These are phyloP conservation scores for Callipepla californica DNA, from an alignment of 2,113 vertebrate species.

Conservation along the genomic window DNA sequence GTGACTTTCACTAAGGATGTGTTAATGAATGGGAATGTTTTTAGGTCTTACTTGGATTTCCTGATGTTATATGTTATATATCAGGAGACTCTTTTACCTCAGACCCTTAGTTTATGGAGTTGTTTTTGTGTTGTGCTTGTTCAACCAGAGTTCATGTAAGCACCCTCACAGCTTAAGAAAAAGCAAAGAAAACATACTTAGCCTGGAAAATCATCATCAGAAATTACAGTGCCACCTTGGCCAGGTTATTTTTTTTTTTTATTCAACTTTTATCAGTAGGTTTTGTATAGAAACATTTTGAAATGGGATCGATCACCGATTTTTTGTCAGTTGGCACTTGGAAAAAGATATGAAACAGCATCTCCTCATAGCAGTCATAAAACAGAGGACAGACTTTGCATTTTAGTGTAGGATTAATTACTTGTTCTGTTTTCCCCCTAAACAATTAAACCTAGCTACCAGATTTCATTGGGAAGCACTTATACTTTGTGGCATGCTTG, in stretches of 20 bases:
- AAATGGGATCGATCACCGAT: neutral
- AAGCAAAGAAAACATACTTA: neutral
- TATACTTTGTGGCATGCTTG: neutral
- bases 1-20: neutral
- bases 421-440: conserved; percentile 40
- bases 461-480: conserved; percentile 41
- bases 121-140: neutral
- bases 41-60: neutral
- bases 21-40: neutral
- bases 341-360: neutral
- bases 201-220: neutral
- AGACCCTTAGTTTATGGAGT: neutral
- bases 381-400: conserved; percentile 7
- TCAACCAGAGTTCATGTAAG: rapidly evolving
- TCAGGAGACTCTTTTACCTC: neutral
- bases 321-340: neutral
- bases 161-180: neutral
- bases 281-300: neutral
- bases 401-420: conserved; percentile 44
- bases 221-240: neutral
- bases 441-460: conserved; percentile 54
- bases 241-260: neutral
- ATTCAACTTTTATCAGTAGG: neutral
- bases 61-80: rapidly evolving
- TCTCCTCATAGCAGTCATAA: conserved; percentile 7